Evolutionary conservation across 2,888 invertebrate species (phyloP).

Genomic region (Protophormia terraenovae): DNA sequence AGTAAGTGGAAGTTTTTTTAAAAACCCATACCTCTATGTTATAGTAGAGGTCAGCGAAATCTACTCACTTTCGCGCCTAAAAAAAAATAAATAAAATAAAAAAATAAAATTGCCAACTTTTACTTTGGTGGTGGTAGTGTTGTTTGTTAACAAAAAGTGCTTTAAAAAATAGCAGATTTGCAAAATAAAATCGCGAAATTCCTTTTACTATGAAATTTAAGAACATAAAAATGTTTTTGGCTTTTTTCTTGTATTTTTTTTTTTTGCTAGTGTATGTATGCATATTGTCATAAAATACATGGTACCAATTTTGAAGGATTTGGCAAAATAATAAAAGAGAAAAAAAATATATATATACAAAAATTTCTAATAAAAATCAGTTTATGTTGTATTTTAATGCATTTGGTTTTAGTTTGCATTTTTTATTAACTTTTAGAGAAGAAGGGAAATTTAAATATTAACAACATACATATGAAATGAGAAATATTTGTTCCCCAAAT

Average conservation of each 20-base stretch:
- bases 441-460: too few species aligned
- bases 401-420: too few species aligned
- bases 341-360: background rate
- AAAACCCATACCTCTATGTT: background rate
- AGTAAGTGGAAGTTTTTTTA: conserved; percentile 3
- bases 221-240: conserved; percentile 17
- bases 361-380: background rate
- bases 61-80: conserved; percentile 39
- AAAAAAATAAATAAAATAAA: conserved; percentile 1
- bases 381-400: background rate
- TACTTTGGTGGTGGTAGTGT: conserved; percentile 14
- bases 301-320: background rate
- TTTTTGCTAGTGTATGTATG: background rate
- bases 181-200: conserved; percentile 37
- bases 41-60: conserved; percentile 45
- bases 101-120: conserved; percentile 21
- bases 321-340: background rate
- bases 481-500: too few species aligned
- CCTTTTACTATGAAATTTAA: conserved; percentile 17
- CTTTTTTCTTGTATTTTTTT: background rate
- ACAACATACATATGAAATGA: too few species aligned
- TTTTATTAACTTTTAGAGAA: too few species aligned
- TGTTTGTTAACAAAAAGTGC: conserved; percentile 2
- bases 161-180: background rate
- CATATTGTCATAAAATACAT: conserved; percentile 13